These are phyloP conservation scores for Fragum whitleyi DNA, from an alignment of 2,888 invertebrate species.

Conservation along the genomic window DNA sequence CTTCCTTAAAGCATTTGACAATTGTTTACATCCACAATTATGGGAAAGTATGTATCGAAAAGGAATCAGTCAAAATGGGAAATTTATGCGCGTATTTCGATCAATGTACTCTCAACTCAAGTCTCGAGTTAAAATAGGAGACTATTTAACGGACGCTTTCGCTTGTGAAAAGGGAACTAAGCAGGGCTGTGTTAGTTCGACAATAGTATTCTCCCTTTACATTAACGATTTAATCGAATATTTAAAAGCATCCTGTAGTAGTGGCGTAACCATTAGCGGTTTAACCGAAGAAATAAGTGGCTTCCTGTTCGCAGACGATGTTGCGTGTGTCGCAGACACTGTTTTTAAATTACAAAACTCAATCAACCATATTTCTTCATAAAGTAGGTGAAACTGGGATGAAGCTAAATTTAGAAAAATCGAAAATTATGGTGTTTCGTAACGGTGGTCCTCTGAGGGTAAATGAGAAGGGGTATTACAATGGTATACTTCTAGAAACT, in stretches of 20 bases:
- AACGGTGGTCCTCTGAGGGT: constrained; percentile 8
- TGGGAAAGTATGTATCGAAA: constrained; percentile 12
- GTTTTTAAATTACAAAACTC: neutral
- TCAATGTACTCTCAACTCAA: constrained; percentile 9
- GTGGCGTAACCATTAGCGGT: constrained; percentile 6
- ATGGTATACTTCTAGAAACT: neutral
- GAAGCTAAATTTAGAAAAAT: constrained; percentile 21
- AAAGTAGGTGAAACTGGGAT: neutral
- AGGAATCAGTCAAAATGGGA: constrained; percentile 10
- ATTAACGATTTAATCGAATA: constrained; percentile 11
- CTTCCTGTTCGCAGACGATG: neutral
- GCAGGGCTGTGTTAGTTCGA: constrained; percentile 21
- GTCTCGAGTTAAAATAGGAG: neutral
- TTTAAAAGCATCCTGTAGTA: neutral
- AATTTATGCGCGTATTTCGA: constrained; percentile 3
- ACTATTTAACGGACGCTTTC: no score
- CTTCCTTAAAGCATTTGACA: constrained; percentile 21
- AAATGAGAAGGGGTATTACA: constrained; percentile 25
- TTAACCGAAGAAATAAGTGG: neutral
- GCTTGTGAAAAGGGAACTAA: constrained; percentile 14
- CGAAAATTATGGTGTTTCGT: constrained; percentile 25
- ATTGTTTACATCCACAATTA: neutral
- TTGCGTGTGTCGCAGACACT: neutral
- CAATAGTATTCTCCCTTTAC: constrained; percentile 22
- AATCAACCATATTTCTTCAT: neutral